These are phyloP conservation scores for Minunthozetes semirufus DNA, from an alignment of 2,888 invertebrate genomes.

Conservation along the genomic window DNA sequence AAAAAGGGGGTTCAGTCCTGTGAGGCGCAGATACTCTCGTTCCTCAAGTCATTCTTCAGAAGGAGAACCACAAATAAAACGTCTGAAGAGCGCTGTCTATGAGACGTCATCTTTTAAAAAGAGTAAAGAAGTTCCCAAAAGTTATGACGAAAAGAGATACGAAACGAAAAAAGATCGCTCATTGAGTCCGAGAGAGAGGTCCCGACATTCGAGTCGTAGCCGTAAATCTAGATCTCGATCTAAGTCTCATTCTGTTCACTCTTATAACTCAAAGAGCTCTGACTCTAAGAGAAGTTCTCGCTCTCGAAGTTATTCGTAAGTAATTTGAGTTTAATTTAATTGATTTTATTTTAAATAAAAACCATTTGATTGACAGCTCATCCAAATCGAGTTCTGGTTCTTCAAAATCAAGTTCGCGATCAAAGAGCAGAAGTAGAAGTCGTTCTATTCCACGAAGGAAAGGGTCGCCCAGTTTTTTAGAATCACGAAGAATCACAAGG, in stretches of 20 bases:
- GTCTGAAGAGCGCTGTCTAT: constrained; percentile 9
- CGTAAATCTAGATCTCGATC: constrained; percentile 21
- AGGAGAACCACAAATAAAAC: background rate
- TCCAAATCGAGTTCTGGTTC: background rate
- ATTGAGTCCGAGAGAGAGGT: background rate
- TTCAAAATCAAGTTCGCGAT: constrained; percentile 38
- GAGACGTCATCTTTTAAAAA: background rate
- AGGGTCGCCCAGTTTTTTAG: constrained; percentile 89
- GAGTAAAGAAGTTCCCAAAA: background rate
- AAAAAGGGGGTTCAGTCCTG: background rate
- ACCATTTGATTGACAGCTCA: background rate
- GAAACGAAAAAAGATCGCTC: background rate
- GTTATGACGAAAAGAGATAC: background rate
- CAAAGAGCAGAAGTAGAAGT: constrained; percentile 44
- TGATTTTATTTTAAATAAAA: background rate
- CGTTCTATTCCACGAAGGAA: constrained; percentile 81
- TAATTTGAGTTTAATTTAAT: background rate
- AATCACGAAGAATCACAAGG: constrained; percentile 90
- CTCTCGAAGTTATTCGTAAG: background rate
- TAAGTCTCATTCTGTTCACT: background rate
- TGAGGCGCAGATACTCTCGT: background rate
- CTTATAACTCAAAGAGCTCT: background rate
- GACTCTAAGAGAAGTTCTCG: background rate
- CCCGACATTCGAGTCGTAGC: background rate
- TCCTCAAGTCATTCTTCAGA: background rate